These are phyloP conservation scores for Anarrhichthys ocellatus DNA, from an alignment of 2,113 vertebrate species.

Conservation along the genomic window DNA sequence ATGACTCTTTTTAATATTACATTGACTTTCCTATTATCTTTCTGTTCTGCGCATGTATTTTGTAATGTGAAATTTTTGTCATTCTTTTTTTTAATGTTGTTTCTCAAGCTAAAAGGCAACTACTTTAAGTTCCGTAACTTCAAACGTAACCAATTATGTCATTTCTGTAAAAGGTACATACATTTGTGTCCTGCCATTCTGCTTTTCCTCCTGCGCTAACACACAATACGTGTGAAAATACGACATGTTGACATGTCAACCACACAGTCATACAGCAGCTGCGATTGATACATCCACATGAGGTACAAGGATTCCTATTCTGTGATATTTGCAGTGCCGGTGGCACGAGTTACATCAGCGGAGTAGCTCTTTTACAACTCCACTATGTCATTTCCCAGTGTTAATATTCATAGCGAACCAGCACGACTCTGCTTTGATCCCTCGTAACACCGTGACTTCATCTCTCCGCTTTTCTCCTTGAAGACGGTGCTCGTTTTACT, in stretches of 20 bases:
- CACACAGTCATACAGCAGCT: background rate
- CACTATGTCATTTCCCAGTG: conserved; percentile 9
- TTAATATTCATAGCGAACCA: conserved; percentile 57
- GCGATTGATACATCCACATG: conserved; percentile 33
- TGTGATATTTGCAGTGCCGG: conserved; percentile 42
- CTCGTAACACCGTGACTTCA: background rate
- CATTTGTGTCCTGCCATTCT: background rate
- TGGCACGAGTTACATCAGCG: conserved; percentile 58
- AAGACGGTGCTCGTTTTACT: background rate
- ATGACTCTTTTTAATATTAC: background rate
- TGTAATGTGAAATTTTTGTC: background rate
- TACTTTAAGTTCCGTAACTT: background rate
- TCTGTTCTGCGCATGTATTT: background rate
- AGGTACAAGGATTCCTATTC: conserved; percentile 24
- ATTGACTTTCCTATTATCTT: background rate
- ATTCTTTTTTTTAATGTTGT: background rate
- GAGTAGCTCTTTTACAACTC: conserved; percentile 26
- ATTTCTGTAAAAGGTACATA: background rate
- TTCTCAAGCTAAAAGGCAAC: background rate
- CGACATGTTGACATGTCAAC: background rate
- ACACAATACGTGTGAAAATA: background rate
- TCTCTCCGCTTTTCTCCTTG: background rate
- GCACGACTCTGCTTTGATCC: conserved; percentile 53
- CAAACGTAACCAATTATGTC: background rate
- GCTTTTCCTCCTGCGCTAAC: background rate